These are phyloP conservation scores for Harlomillsia oculata DNA, from an alignment of 1,140 invertebrate species.

Conservation along the genomic window DNA sequence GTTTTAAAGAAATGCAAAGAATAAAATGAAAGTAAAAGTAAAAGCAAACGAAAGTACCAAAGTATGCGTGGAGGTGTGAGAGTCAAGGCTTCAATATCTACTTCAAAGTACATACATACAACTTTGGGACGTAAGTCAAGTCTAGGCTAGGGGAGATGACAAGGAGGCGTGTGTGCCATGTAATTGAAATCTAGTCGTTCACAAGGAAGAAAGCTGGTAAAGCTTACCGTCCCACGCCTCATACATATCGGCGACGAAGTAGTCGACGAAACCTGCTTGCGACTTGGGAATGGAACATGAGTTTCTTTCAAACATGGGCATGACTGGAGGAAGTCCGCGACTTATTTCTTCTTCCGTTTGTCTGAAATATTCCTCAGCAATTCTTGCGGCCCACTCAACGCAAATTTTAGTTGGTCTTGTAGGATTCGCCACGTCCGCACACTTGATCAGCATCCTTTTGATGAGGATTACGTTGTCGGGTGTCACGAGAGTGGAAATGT, in stretches of 20 bases:
- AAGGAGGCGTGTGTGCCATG: no score
- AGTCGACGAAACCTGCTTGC: conserved; percentile 93
- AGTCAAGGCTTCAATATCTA: no score
- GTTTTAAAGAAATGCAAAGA: no score
- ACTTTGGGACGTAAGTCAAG: no score
- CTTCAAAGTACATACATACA: no score
- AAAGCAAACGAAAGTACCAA: no score
- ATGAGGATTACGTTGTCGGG: conserved; percentile 73
- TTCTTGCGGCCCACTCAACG: conserved; percentile 80
- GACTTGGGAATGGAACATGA: conserved; percentile 92
- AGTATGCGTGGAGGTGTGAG: no score
- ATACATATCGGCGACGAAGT: conserved; percentile 94
- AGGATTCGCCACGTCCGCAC: conserved; percentile 91
- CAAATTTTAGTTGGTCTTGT: conserved; percentile 67
- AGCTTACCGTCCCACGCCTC: conserved; percentile 85
- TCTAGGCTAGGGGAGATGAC: no score
- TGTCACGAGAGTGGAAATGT: conserved; percentile 36
- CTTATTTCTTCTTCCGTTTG: conserved; percentile 88
- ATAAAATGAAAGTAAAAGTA: no score
- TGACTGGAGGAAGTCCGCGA: conserved; percentile 73
- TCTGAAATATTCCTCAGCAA: conserved; percentile 79
- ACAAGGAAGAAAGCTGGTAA: conserved; percentile 10
- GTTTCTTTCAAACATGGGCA: conserved; percentile 89
- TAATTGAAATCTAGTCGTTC: background rate
- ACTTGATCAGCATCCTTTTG: conserved; percentile 93